phyloP scores from a whole-genome alignment of 2,888 invertebrate species.

The Dysmachus trigonus region DNA sequence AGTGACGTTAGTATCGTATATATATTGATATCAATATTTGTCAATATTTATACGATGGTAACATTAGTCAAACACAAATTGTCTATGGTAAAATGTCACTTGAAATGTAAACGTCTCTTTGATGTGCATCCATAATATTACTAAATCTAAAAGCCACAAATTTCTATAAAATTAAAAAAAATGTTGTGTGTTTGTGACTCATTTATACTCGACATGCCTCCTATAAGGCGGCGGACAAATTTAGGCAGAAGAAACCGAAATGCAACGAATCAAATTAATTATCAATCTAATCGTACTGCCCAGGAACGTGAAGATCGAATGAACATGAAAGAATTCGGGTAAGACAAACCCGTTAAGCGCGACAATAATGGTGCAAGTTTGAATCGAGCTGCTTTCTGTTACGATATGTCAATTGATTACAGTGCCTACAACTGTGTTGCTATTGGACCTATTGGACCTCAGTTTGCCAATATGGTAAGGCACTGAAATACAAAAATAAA shows the following conservation, averaged over 20 bases:
- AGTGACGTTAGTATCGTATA: neutral
- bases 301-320: slow-evolving; percentile 54
- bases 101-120: neutral
- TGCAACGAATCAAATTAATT: slow-evolving; percentile 56
- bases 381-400: slow-evolving; percentile 32
- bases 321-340: slow-evolving; percentile 54
- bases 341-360: slow-evolving; percentile 53
- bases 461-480: slow-evolving; percentile 4
- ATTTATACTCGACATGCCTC: neutral
- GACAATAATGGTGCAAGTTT: slow-evolving; percentile 49
- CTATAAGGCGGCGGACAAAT: neutral
- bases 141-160: neutral
- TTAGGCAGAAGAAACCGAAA: slow-evolving; percentile 50
- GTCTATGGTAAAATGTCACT: neutral
- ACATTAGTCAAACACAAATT: neutral
- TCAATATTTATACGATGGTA: neutral
- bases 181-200: no score
- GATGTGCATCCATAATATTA: neutral
- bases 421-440: slow-evolving; percentile 20
- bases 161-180: no score
- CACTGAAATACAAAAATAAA: no score
- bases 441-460: slow-evolving; percentile 7
- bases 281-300: slow-evolving; percentile 55
- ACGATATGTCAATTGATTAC: slow-evolving; percentile 34
- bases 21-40: neutral